Evolutionary conservation across 2,797 vertebrate genomes (phyloP), one percentile per base, ranked within the genome.

Genomic region (Pseudochromis fuscus): DNA sequence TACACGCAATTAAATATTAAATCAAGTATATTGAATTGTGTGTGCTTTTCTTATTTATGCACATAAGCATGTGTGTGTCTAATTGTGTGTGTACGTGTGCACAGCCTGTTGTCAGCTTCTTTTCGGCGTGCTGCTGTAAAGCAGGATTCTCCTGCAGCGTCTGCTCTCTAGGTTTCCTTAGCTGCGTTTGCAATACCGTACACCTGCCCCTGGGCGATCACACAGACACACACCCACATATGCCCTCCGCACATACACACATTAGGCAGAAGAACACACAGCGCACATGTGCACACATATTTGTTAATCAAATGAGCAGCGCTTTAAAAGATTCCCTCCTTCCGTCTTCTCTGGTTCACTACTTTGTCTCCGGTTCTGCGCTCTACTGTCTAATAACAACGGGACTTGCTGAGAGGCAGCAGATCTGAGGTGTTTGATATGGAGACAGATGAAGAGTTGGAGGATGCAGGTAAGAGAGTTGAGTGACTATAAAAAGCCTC

Each of bases 401-500:
- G 45, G 81, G 72, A 76, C 83, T 82, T 31, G 51, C 76, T 68
- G 86, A 83, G 83, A 89, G 74, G 86, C 77, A 63, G 76, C 75
- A 60, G 58, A 86, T 90, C 73, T 72, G 74, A 82, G 78, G 79
- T 49, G 84, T 89, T 90, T 92, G 91, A 91, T 90, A 87, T 79
- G 75, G 78, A 83, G 87, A 89, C 82, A 87, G 82, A 84, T 89
- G 79, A 88, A 90, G 78, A 81, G 66, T 62, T 87, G 79, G 77
- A 82, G 81, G 87, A 87, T 86, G 82, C 89, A 88, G 87, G 83
- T 91, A 89, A 85, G 85, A 85, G 86, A 87, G 73, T 71, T 51
- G 81, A 84, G 83, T 67, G 82, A 92, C 91, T 90, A 88, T 85
- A 93, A 92, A 90, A 91, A 91, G 87, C 87, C 86, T 90, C 87